Evolutionary conservation across 2,113 vertebrate genomes (phyloP).

Genomic region (Myodes glareolus): DNA sequence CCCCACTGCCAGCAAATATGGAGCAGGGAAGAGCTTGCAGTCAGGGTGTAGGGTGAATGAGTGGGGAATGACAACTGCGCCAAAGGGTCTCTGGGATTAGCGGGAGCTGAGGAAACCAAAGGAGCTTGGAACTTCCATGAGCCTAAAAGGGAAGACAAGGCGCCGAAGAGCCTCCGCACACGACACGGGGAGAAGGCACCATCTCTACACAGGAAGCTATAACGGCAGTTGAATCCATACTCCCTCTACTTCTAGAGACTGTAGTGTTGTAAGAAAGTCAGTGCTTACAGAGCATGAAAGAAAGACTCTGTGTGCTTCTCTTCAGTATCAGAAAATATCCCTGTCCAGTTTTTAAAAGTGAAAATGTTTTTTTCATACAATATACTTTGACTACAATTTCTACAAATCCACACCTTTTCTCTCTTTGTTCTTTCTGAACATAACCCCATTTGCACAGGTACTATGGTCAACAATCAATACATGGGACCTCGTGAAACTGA

Average conservation of each 20-base stretch:
- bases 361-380: not conserved
- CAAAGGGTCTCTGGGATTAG: not conserved
- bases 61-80: not conserved
- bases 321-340: not conserved
- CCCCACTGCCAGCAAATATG: not conserved
- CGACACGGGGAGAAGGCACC: fast-evolving
- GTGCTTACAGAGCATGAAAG: not conserved
- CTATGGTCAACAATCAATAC: not conserved
- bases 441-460: not conserved
- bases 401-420: not conserved
- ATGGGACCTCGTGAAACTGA: too few relatives aligned
- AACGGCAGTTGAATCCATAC: fast-evolving
- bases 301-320: not conserved
- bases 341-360: not conserved
- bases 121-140: not conserved
- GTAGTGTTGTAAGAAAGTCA: not conserved
- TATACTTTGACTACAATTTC: not conserved
- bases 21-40: too few relatives aligned
- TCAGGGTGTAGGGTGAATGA: not conserved
- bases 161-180: not conserved
- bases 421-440: not conserved
- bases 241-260: not conserved
- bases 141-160: not conserved
- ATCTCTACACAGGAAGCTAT: not conserved
- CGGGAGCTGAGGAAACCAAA: not conserved